phyloP scores from a whole-genome alignment of 1,140 invertebrate genomes.

The Tetragnatha versicolor region DNA sequence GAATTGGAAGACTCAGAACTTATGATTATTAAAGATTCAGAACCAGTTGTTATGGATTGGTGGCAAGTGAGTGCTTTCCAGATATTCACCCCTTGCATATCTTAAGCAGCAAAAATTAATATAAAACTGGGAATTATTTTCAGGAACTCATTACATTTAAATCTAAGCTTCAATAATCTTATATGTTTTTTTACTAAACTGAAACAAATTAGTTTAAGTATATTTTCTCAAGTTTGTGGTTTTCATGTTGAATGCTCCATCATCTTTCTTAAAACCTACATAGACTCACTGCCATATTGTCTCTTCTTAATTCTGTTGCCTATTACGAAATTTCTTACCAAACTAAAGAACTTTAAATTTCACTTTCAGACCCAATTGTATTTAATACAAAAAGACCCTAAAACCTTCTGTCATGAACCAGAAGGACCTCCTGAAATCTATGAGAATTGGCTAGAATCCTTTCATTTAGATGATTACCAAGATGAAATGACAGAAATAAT shows the following conservation, averaged over 20 bases:
- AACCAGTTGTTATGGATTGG: constrained; percentile 64
- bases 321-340: no score
- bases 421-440: constrained; percentile 63
- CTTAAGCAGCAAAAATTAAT: background rate
- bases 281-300: no score
- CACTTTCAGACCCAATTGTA: constrained; percentile 62
- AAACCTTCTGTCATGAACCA: constrained; percentile 65
- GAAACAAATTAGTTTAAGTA: no score
- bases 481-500: constrained; percentile 66
- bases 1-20: constrained; percentile 75
- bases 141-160: no score
- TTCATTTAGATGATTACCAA: constrained; percentile 64
- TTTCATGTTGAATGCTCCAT: no score
- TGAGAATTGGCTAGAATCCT: constrained; percentile 64
- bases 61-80: constrained; percentile 69
- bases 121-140: no score
- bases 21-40: constrained; percentile 66
- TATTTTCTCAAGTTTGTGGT: no score
- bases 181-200: no score
- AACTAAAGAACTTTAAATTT: background rate
- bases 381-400: constrained; percentile 64
- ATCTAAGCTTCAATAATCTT: no score
- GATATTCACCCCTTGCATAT: no score
- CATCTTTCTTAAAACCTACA: no score
- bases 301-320: no score